These are phyloP conservation scores for Aphidius colemani DNA, from an alignment of 2,888 invertebrate species.

Conservation along the genomic window DNA sequence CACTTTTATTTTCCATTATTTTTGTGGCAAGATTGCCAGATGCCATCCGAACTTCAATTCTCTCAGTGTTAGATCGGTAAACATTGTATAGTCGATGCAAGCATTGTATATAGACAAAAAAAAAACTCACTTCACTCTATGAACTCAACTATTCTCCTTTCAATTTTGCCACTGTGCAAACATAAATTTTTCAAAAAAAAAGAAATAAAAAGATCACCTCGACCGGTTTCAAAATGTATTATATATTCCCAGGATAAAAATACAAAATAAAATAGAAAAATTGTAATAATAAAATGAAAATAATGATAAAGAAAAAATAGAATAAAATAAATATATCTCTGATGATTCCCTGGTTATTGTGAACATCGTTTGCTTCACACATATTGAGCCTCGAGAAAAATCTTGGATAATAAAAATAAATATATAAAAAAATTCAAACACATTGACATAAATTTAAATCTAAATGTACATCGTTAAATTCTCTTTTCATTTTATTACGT, in stretches of 20 bases:
- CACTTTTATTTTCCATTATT: conserved; percentile 42
- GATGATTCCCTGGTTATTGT: neutral
- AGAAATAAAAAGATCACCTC: too few species aligned
- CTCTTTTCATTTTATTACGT: too few species aligned
- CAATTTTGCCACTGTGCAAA: conserved; percentile 15
- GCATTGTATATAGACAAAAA: conserved; percentile 1
- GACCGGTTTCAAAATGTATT: too few species aligned
- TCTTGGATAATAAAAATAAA: neutral
- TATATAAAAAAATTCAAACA: too few species aligned
- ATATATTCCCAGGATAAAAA: too few species aligned
- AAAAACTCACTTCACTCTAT: neutral
- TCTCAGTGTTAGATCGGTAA: conserved; percentile 8
- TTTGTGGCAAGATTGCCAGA: conserved; percentile 14
- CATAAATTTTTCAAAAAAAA: conserved; percentile 5
- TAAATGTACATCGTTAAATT: too few species aligned
- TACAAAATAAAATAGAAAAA: neutral
- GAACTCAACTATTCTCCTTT: neutral
- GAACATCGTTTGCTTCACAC: too few species aligned
- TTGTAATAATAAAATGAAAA: neutral
- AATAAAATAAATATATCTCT: neutral
- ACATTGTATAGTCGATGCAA: neutral
- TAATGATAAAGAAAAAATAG: neutral
- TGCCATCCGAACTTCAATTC: neutral
- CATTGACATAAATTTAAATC: too few species aligned
- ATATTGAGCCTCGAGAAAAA: too few species aligned